Base-by-base conservation (phyloP, 37 sponge, comb jelly and placozoan genomes). In the Spongilla lacustris region DNA sequence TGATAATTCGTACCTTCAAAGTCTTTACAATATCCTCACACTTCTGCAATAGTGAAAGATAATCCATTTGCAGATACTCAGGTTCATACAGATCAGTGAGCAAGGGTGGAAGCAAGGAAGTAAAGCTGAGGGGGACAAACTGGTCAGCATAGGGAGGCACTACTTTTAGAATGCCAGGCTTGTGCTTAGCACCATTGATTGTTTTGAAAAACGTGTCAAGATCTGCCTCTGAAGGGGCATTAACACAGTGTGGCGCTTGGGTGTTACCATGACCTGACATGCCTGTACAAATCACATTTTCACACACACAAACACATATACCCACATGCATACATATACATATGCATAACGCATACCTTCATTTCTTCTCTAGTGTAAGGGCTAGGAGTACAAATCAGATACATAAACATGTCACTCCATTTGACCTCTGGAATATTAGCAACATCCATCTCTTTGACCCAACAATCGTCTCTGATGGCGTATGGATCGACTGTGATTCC, bases 71-170 rank as follows among this genome's bases (percentile, higher is more conserved):
- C 30, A 88, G 58, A 30, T 36, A 31, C 34, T 74, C 74, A 8
- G 69, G 75, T 14, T 88, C 27, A 67, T 82, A 81, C 6, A 88
- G 82, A n/a, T 88, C 82, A 17, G 68, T 71, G 23, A 87, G 30
- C 4, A 34, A 67, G 29, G 78, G 36, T 41, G 79, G 86, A 66
- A 79, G 71, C 17, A 30, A 30, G 29, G 36, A 50, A 58, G 25
- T 28, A 27, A 30, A 30, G 33, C 25, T 28, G 21, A 58, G 27
- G 26, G 86, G 86, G 28, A 85, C 27, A 71, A 71, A 73, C 21
- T 49, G 21, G 12, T 88, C 68, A 58, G 67, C 46, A 58, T 74
- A 73, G 27, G 68, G 28, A 21, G 82, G 82, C 37, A 88, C 86
- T 69, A 85, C 25, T 67, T 41, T 67, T 33, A 85, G 69, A 29